Evolutionary conservation across 2,888 invertebrate genomes (phyloP).

Genomic region (Acanthacorydalis orientalis): DNA sequence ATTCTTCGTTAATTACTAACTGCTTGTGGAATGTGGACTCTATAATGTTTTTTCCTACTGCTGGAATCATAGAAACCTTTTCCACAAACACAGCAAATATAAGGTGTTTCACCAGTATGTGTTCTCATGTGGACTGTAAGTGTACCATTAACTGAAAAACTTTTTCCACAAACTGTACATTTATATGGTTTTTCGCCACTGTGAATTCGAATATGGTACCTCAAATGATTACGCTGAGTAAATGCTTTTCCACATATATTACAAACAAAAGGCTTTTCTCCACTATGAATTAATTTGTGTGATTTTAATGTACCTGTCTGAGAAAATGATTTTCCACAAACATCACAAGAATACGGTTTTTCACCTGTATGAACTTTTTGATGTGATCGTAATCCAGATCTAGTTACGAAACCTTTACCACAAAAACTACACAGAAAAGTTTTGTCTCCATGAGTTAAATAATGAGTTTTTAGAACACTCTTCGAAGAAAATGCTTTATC

Average conservation of each 20-base stretch:
- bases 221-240: conserved; percentile 1
- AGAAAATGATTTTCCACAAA: conserved; percentile 2
- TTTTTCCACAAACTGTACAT: conserved; percentile 9
- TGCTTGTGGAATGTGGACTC: conserved; percentile 4
- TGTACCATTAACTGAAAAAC: conserved; percentile 11
- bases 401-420: conserved; percentile 7
- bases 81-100: conserved; percentile 10
- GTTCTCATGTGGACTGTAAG: conserved; percentile 11
- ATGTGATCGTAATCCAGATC: not conserved
- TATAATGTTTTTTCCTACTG: conserved; percentile 12
- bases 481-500: not conserved
- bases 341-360: not conserved
- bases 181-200: conserved; percentile 10
- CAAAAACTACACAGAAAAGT: conserved; percentile 10
- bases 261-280: conserved; percentile 2
- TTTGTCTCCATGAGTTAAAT: conserved; percentile 8
- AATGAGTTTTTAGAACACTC: conserved; percentile 4
- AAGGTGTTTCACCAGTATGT: conserved; percentile 14
- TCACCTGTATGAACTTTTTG: not conserved
- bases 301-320: not conserved
- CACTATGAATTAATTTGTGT: conserved; percentile 1
- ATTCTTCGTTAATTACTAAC: too few relatives aligned
- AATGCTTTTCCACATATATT: conserved; percentile 2
- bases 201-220: conserved; percentile 10
- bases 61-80: conserved; percentile 12